Conservation (phyloP, 2,113 vertebrate species). For the Megaceryle torquata region DNA sequence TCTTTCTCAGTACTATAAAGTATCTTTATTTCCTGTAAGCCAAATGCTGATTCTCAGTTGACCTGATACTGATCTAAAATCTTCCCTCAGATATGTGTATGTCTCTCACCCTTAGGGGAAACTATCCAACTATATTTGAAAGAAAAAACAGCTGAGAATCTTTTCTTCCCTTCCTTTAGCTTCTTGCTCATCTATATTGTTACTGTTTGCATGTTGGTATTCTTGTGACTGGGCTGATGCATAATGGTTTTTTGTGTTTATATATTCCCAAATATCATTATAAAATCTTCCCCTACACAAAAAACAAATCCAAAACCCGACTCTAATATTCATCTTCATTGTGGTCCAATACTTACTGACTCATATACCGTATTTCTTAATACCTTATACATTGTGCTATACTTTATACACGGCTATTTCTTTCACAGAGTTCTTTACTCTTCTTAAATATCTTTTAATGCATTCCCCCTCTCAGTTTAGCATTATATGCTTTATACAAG, state of each 20-base stretch:
- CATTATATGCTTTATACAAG: background rate
- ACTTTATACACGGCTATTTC: background rate
- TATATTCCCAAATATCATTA: background rate
- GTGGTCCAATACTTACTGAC: background rate
- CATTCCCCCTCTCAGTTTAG: background rate
- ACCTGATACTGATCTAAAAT: background rate
- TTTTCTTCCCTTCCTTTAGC: background rate
- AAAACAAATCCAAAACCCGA: background rate
- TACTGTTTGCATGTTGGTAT: background rate
- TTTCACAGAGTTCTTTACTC: background rate
- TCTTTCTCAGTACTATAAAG: background rate
- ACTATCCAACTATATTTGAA: background rate
- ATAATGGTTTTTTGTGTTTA: background rate
- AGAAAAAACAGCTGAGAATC: background rate
- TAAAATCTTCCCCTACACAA: background rate
- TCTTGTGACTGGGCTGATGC: background rate
- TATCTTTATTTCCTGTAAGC: background rate
- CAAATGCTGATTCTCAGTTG: background rate
- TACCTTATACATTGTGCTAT: background rate
- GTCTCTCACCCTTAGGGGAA: background rate
- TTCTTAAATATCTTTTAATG: background rate
- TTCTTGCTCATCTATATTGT: background rate
- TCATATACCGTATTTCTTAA: background rate
- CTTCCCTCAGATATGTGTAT: background rate
- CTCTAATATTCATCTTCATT: background rate